Percentiles rank a stretch among this genome's conserved stretches.
Conservation (phyloP, 2,113 vertebrate genomes). For the Athene cunicularia region DNA sequence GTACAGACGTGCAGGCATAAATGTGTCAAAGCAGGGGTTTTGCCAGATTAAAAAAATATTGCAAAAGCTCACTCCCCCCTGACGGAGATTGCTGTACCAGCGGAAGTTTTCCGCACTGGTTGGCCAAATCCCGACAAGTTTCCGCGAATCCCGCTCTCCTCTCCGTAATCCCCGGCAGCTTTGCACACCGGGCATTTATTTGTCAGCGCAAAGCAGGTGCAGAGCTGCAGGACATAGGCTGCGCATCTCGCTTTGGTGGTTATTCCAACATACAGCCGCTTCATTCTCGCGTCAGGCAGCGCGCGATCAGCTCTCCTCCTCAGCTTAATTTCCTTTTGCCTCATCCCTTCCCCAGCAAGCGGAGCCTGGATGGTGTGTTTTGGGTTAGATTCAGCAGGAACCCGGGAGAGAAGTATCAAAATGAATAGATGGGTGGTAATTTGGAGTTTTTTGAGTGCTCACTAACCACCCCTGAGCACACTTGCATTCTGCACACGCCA, state of each 20-base stretch:
- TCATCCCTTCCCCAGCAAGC: neutral
- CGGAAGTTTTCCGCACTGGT: rapidly evolving
- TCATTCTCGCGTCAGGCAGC: slow-evolving; percentile 32
- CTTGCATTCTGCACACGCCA: neutral
- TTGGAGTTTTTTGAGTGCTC: neutral
- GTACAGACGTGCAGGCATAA: neutral
- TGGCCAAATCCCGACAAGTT: neutral
- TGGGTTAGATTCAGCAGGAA: neutral
- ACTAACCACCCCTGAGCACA: neutral
- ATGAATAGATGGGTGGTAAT: neutral
- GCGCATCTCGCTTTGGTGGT: neutral
- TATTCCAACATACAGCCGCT: slow-evolving; percentile 45
- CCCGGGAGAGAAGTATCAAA: neutral
- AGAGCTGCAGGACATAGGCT: slow-evolving; percentile 55
- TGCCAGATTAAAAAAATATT: neutral
- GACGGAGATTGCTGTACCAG: neutral
- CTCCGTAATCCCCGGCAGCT: neutral
- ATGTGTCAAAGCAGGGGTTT: neutral
- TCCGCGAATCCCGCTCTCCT: neutral
- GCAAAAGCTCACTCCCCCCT: rapidly evolving
- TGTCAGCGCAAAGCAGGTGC: slow-evolving; percentile 35
- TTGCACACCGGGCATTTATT: neutral
- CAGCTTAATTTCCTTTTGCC: neutral
- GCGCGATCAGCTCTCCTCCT: neutral
- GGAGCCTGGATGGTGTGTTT: rapidly evolving